Evolutionary conservation across 64 coral and sea anemone genomes (phyloP), one percentile per base, ranked within the genome.

Genomic region (Pocillopora damicornis): DNA sequence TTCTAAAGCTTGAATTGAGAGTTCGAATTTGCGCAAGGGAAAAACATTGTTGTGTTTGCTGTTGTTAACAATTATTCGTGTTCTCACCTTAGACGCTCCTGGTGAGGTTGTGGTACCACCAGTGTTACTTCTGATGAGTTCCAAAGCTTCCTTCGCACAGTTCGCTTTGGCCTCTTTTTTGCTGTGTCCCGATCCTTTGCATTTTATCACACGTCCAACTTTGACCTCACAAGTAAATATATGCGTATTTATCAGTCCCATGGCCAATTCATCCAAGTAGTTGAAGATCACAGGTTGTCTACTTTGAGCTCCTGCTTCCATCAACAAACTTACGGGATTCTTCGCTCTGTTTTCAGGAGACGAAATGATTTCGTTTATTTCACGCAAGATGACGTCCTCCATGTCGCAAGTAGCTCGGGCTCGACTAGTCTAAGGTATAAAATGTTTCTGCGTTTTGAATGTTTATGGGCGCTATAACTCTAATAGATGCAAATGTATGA

Each of bases 131-230:
- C 60, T 89, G 11, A 93, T 72, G 2, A 61, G 67, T 38, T 63
- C 57, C 15, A 93, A 59, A 37, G 79, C 91, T 11, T 78, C 13
- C 15, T 93, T 60, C 0, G 91, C 87, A 18, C 79, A 73, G 18
- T 61, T 89, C 67, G 65, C 76, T 60, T 93, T 93, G 22, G 91
- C 91, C 30, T 60, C 67, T 75, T 93, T 93, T 59, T 93, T 93
- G 58, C 82, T 93, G 38, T 37, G 8, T 22, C 86, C 91, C n/a
- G 79, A 68, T 34, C 79, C 91, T 37, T 1, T 59, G 59, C 79
- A 76, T 72, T 88, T 81, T 9, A 64, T 13, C 56, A 89, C 20
- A 13, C 73, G 42, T 26, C 91, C 91, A 35, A 93, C 86, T 89
- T 82, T 93, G 9, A 59, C 79, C 62, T 89, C 91, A 36, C 79